Conservation (phyloP, 2,113 vertebrate species). For the Hippocampus mohnikei region DNA sequence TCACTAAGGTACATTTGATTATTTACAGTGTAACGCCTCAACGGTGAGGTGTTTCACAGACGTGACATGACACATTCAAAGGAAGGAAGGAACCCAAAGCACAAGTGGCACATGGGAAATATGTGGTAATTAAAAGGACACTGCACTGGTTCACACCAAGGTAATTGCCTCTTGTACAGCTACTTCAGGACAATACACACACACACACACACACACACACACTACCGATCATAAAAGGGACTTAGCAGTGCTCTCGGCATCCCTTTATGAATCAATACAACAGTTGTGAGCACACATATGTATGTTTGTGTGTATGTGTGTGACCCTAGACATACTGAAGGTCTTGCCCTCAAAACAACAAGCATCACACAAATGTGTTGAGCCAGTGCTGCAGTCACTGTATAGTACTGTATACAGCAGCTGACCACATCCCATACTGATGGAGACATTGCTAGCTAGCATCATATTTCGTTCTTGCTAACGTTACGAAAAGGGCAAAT, state of each 20-base stretch:
- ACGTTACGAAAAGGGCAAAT: background rate
- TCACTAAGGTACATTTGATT: slow-evolving; percentile 14
- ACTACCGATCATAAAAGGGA: slow-evolving; percentile 5
- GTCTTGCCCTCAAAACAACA: slow-evolving; percentile 23
- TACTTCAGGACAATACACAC: slow-evolving; percentile 38
- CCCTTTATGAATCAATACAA: slow-evolving; percentile 38
- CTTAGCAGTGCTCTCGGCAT: slow-evolving; percentile 17
- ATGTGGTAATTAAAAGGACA: slow-evolving; percentile 61
- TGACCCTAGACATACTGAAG: slow-evolving; percentile 34
- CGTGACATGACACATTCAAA: slow-evolving; percentile 48
- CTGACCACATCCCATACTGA: background rate
- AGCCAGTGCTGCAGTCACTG: background rate
- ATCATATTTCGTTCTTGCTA: slow-evolving; percentile 24
- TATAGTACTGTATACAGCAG: background rate
- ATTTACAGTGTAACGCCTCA: slow-evolving; percentile 3
- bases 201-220: slow-evolving; percentile 13
- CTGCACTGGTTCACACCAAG: slow-evolving; percentile 45
- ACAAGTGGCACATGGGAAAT: slow-evolving; percentile 48
- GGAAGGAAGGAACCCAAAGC: slow-evolving; percentile 22
- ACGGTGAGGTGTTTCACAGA: slow-evolving; percentile 23
- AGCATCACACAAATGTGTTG: slow-evolving; percentile 12
- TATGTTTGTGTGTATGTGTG: slow-evolving; percentile 1
- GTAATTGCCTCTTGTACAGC: slow-evolving; percentile 47
- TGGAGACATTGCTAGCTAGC: slow-evolving; percentile 1
- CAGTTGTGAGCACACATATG: slow-evolving; percentile 1